Evolutionary conservation across 2,888 invertebrate species (phyloP), one percentile per base, ranked within the genome.

Genomic region (Gymnoscelis rufifasciata): DNA sequence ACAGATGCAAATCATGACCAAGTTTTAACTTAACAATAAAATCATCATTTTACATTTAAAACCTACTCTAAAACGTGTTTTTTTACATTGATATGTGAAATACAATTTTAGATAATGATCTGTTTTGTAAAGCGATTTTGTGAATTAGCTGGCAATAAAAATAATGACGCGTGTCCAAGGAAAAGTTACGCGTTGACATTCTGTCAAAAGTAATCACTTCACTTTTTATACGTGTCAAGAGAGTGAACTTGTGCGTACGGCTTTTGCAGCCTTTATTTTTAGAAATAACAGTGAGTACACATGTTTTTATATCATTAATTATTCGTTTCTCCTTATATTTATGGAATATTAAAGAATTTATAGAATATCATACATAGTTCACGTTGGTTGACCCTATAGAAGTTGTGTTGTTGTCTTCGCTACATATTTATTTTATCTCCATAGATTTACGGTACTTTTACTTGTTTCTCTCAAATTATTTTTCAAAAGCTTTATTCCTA

Each of bases 141-240:
- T 11, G 12, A 1, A 12, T 7, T 13, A 10, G 1, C 39, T 62
- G 51, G 69, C 52, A 69, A 68, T 62, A 62, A 49, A 36, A 55
- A 56, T 43, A 27, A 59, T 44, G 70, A 68, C 73, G 73, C 73
- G 72, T 72, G 73, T 73, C 71, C 38, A 46, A 48, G 59, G 59
- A 51, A 56, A 55, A 59, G 62, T 69, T 72, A 76, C 77, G 73
- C 69, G 71, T 71, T 72, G 77, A 76, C 75, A 60, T 63, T 67
- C 63, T 64, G 63, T 66, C 66, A 19, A 19, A 19, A 5, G 5
- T 19, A 19, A 19, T 19, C 19, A 69, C 61, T 77, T 54, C 81
- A 78, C 83, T 78, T 86, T 87, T 83, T 81, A 76, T 86, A 88
- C 87, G 87, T 88, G 87, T 88, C 87, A 86, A 78, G 71, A 87